A percentile compares a stretch with the other conserved stretches of the same genome.
These are phyloP conservation scores for Ennomos erosarius DNA, from an alignment of 2,888 invertebrate genomes.

Conservation along the genomic window DNA sequence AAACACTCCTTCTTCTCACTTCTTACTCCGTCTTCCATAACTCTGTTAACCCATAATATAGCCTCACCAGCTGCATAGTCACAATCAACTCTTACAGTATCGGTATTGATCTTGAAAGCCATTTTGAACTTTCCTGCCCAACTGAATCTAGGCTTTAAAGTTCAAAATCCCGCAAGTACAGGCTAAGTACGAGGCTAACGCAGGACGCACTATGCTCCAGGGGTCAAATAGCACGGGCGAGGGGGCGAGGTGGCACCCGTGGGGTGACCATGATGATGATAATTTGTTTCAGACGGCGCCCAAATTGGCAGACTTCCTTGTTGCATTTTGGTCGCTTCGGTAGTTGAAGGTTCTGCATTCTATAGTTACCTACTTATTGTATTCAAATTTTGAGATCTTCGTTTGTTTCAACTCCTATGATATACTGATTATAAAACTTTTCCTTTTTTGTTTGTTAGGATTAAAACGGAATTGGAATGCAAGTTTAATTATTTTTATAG, in stretches of 20 bases:
- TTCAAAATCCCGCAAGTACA: constrained; percentile 16
- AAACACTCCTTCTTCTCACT: too few species aligned
- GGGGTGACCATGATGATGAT: constrained; percentile 41
- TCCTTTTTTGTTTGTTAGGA: too few species aligned
- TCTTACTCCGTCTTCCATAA: too few species aligned
- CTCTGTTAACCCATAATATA: too few species aligned
- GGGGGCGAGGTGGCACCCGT: constrained; percentile 23
- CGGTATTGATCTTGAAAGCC: constrained; percentile 3
- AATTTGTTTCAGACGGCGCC: constrained; percentile 43
- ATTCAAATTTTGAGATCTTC: too few species aligned
- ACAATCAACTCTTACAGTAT: too few species aligned
- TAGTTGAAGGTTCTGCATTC: constrained; percentile 22
- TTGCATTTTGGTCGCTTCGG: constrained; percentile 36
- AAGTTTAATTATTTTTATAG: too few species aligned
- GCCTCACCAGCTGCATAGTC: too few species aligned
- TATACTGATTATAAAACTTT: too few species aligned
- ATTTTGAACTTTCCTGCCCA: constrained; percentile 8
- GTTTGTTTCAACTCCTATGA: too few species aligned
- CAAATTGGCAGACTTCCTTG: constrained; percentile 45
- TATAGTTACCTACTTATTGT: too few species aligned
- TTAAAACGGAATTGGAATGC: too few species aligned
- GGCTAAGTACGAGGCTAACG: constrained; percentile 29
- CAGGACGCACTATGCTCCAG: constrained; percentile 38
- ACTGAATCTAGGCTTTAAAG: constrained; percentile 13
- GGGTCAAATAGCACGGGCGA: constrained; percentile 31